A percentile compares a stretch with the other conserved stretches of the same genome.
Conservation (phyloP, 2,888 invertebrate genomes). For the Cataglyphis albicans region DNA sequence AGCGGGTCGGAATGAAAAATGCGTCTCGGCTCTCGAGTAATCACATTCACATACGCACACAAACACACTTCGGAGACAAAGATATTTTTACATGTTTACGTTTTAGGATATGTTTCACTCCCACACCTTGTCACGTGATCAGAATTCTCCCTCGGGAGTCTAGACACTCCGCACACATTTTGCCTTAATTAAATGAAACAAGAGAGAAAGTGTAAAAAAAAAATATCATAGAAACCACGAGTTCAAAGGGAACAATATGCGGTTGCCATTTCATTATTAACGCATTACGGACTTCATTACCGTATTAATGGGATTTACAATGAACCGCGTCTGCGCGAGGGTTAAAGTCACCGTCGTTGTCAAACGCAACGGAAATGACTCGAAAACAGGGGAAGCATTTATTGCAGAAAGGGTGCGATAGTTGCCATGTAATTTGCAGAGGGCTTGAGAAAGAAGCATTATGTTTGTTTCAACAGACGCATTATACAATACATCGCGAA, state of each 20-base stretch:
- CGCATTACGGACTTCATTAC: constrained; percentile 7
- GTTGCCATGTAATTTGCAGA: constrained; percentile 16
- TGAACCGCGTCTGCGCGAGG: constrained; percentile 6
- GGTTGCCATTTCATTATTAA: constrained; percentile 19
- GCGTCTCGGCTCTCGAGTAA: constrained; percentile 20
- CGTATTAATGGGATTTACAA: constrained; percentile 28
- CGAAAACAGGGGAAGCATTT: constrained; percentile 25
- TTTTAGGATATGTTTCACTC: constrained; percentile 25
- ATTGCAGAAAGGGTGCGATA: constrained; percentile 21
- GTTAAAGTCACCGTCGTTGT: constrained; percentile 3
- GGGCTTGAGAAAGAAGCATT: not conserved
- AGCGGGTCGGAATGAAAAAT: constrained; percentile 34
- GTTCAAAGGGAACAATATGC: not conserved
- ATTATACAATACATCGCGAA: constrained; percentile 1
- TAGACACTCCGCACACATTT: not conserved
- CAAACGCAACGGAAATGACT: constrained; percentile 42
- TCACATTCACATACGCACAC: not conserved
- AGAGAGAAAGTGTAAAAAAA: not conserved
- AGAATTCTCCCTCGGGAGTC: constrained; percentile 2
- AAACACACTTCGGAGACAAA: constrained; percentile 10
- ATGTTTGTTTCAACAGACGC: constrained; percentile 21
- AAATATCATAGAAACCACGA: not conserved
- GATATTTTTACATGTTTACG: constrained; percentile 26
- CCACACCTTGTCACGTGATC: constrained; percentile 31
- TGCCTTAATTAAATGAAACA: not conserved